Evolutionary conservation across 2,113 vertebrate genomes (phyloP), one percentile per base, ranked within the genome.

Genomic region (Ptyas mucosa): DNA sequence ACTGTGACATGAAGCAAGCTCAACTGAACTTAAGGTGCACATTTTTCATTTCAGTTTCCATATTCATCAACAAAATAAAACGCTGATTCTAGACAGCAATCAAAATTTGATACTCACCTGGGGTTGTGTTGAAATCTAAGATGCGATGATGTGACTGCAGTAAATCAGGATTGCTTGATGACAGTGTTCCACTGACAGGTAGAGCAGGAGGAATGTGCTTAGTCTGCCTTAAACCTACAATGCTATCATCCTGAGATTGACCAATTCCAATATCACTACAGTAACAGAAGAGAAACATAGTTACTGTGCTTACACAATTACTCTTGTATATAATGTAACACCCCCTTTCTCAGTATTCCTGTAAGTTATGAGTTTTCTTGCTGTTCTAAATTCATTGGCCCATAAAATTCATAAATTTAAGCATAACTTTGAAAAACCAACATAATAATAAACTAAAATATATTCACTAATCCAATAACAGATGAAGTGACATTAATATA

Each of bases 211-310:
- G 98, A 96, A 99, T 99, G 95, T 99, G 98, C 95, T 99, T 99
- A 0, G 98, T 99, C 97, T 99, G 99, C 97, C 99, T 98, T 96
- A 99, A 97, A 3, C 99, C 99, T 49, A 99, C 98, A 58, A 99
- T 99, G 96, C 98, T 99, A 98, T 99, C 99, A 92, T 99, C 99
- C 94, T 99, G 99, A 94, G 99, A 99, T 95, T 99, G 99, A 90
- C 99, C 99, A 93, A 99, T 99, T 94, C 98, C 99, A 94, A 99
- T 98, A 57, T 99, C 99, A 95, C 99, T 99, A 97, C 0, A 3
- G 8, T 18, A 94, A 94, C 89, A 91, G 92, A 91, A 34, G 52
- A 51, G 39, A 94, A 91, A 34, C 20, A 24, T 29, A 86, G 49
- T 34, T 39, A 69, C 64, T 34, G 29, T 69, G 64, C 29, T 69